Percentiles rank a stretch among this genome's conserved stretches.
Conservation (phyloP, 2,888 invertebrate genomes). For the Drosophila bunnanda region DNA sequence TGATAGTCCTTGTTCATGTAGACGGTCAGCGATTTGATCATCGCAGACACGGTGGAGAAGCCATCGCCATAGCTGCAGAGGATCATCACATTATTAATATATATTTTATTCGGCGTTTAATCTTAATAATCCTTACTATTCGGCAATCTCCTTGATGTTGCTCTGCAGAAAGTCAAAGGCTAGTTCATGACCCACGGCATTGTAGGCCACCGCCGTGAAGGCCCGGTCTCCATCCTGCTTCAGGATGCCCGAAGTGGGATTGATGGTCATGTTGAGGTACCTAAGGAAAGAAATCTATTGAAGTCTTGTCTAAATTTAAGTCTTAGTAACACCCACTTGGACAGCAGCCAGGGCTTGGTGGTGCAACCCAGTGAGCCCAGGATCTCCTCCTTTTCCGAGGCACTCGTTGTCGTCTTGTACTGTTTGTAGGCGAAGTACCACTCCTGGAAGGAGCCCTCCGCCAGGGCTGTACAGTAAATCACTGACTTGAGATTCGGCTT, state of each 20-base stretch:
- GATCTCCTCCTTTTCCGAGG: slow-evolving; percentile 87
- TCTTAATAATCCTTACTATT: slow-evolving; percentile 80
- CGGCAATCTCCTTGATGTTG: slow-evolving; percentile 84
- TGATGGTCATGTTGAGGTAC: slow-evolving; percentile 86
- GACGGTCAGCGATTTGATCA: slow-evolving; percentile 86
- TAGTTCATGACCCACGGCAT: slow-evolving; percentile 87
- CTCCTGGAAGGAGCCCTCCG: slow-evolving; percentile 87
- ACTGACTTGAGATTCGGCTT: slow-evolving; percentile 87
- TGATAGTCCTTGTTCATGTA: slow-evolving; percentile 86
- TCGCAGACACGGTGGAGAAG: slow-evolving; percentile 86
- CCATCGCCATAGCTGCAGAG: slow-evolving; percentile 86
- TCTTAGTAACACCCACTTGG: slow-evolving; percentile 84
- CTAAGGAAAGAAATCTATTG: slow-evolving; percentile 68
- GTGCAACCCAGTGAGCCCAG: slow-evolving; percentile 86
- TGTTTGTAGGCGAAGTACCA: slow-evolving; percentile 88
- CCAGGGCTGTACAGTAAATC: slow-evolving; percentile 89
- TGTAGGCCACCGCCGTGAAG: slow-evolving; percentile 86
- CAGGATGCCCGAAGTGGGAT: slow-evolving; percentile 86
- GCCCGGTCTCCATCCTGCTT: slow-evolving; percentile 87
- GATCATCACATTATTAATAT: background rate
- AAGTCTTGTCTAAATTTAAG: background rate
- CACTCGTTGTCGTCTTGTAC: slow-evolving; percentile 85
- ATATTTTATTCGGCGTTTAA: fast-evolving
- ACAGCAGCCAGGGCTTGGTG: slow-evolving; percentile 86
- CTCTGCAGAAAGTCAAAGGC: slow-evolving; percentile 86